Conservation (phyloP, 2,113 vertebrate genomes). For the Oenanthe oenanthe region DNA sequence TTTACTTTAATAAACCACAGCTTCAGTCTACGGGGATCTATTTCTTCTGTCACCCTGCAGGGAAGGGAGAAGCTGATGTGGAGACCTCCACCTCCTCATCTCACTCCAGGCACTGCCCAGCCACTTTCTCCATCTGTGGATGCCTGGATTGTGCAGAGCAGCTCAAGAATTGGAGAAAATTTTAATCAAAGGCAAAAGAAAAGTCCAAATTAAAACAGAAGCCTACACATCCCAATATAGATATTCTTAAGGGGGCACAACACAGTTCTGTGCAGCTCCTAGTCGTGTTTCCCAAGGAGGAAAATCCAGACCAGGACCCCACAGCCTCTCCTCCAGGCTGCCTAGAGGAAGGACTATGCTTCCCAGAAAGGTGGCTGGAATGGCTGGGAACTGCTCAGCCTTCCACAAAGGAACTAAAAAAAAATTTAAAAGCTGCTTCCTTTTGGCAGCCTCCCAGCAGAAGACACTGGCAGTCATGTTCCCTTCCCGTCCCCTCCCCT, state of each 20-base stretch:
- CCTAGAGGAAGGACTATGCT: neutral
- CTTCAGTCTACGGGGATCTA: neutral
- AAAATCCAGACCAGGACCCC: neutral
- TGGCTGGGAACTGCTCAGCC: accelerated
- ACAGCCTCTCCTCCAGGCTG: neutral
- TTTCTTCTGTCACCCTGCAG: neutral
- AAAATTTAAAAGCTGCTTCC: neutral
- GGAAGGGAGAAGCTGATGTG: neutral
- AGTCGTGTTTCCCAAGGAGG: neutral
- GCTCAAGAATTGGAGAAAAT: neutral
- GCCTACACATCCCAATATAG: neutral
- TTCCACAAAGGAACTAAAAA: neutral
- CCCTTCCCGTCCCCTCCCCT: neutral
- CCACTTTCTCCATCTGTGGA: neutral
- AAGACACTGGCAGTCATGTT: neutral
- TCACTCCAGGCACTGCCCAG: neutral
- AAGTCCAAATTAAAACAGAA: neutral
- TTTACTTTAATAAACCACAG: slow-evolving; percentile 27
- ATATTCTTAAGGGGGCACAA: neutral
- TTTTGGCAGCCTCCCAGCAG: slow-evolving; percentile 2
- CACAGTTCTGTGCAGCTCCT: neutral
- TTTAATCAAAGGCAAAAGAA: neutral
- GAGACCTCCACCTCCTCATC: neutral
- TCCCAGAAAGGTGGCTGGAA: neutral
- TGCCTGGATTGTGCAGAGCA: neutral